Base-by-base conservation (phyloP, 2,797 vertebrate species). In the Mormyrus hasselquistii region DNA sequence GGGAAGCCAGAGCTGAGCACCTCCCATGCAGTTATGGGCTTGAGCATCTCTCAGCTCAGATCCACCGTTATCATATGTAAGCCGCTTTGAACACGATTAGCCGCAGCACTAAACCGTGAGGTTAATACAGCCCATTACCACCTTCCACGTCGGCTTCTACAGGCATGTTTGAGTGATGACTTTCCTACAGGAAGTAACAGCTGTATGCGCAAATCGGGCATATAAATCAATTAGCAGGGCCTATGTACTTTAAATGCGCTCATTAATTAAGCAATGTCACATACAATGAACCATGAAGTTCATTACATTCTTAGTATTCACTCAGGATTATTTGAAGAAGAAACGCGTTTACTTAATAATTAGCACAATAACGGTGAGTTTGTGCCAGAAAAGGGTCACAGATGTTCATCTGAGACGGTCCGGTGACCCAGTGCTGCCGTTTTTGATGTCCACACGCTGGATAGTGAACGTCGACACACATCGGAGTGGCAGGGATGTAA, bases 201-300 rank as follows among this genome's bases (percentile, higher is more conserved):
- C 98, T 99, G 98, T 98, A 99, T 98, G 97, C 97, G 97, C 97
- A 98, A 99, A 98, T 98, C 98, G 98, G 97, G 98, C 97, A 98
- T 98, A 99, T 99, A 98, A 99, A 99, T 99, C 98, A 99, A 99
- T 99, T 99, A 98, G 96, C 25, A 84, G 96, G 97, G 96, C 96
- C 97, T 98, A 97, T 98, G 97, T 99, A 97, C 97, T 99, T 98
- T 98, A 98, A 99, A 99, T 97, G 98, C 97, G 96, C 95, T 97
- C 97, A 99, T 99, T 99, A 99, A 99, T 99, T 99, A 99, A 98
- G 97, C 97, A 97, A 98, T 98, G 98, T 99, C 98, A 99, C 96
- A 97, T 97, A 97, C 97, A 97, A 96, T 99, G 98, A 99, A 99
- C 97, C 97, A 91, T 99, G 98, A 99, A 98, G 98, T 98, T 99